Evolutionary conservation across 2,113 vertebrate species (phyloP), one percentile per base, ranked within the genome.

Genomic region (Nothoprocta pentlandii): DNA sequence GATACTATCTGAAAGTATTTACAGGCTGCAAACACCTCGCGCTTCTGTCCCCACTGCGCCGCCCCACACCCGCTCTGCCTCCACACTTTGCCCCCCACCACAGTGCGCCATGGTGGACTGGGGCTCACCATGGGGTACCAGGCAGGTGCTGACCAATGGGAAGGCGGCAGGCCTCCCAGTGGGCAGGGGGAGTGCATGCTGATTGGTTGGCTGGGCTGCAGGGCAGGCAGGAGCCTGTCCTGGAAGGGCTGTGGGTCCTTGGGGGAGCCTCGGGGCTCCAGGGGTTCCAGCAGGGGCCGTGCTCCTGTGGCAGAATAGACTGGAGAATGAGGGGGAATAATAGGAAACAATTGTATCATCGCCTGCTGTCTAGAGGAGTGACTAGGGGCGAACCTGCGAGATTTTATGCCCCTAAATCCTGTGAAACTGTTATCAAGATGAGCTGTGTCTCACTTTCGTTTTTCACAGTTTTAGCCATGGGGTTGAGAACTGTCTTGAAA

Each of bases 391-490:
- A 66, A 73, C 1, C 1, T 82, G 58, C 34, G 79, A 85, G 95
- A 92, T 34, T 32, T 82, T 47, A n/a, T 2, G 3, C 17, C 5
- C 14, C 20, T 69, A 10, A 59, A 28, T 81, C 9, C 47, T n/a
- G 19, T 74, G 39, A 87, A 20, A 41, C 10, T 23, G n/a, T 15
- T 22, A 32, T 59, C 73, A 90, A 47, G 32, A 90, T 25, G 16
- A 93, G 54, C n/a, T 74, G 15, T 8, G 4, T 56, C 16, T 19
- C 61, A 59, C 32, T 7, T 70, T 32, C 9, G 2, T 58, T 87
- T 84, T 74, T 82, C 69, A 84, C 66, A 85, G 73, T 80, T 47
- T 81, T 62, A 76, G 39, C 68, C 90, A 47, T 41, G 81, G n/a
- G 6, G 34, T 7, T 58, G 25, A 93, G 46, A 32, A 41, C 25